phyloP scores from a whole-genome alignment of 2,888 invertebrate species.

The Coenonympha arcania region DNA sequence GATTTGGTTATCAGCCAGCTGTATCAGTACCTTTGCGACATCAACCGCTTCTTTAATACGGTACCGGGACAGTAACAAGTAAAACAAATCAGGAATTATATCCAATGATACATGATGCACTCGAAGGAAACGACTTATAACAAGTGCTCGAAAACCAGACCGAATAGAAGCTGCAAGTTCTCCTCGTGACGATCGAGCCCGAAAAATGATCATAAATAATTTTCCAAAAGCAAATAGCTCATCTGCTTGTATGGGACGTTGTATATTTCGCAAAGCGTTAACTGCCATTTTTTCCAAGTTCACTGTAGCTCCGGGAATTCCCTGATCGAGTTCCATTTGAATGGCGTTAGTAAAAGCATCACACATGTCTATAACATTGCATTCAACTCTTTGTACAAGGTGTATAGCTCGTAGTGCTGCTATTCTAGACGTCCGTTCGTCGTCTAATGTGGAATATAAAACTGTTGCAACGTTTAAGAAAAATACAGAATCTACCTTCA shows the following conservation, averaged over 20 bases:
- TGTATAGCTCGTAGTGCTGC: conserved; percentile 48
- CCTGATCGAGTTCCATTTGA: conserved; percentile 59
- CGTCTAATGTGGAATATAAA: conserved; percentile 49
- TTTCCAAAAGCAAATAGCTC: conserved; percentile 64
- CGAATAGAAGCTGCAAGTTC: conserved; percentile 46
- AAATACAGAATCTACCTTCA: conserved; percentile 53
- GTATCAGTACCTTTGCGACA: conserved; percentile 50
- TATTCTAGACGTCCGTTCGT: conserved; percentile 45
- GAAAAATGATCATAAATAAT: conserved; percentile 60
- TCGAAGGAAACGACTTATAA: conserved; percentile 57
- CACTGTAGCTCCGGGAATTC: conserved; percentile 47
- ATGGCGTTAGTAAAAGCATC: conserved; percentile 65
- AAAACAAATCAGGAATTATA: conserved; percentile 63
- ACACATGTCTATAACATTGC: conserved; percentile 56
- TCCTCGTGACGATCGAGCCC: conserved; percentile 52
- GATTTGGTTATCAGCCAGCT: conserved; percentile 36
- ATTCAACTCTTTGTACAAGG: conserved; percentile 50
- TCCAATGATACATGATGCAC: conserved; percentile 56
- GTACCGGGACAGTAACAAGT: conserved; percentile 54
- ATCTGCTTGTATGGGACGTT: conserved; percentile 50
- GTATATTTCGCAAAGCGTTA: conserved; percentile 40
- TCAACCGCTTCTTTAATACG: conserved; percentile 69
- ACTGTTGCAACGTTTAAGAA: conserved; percentile 56
- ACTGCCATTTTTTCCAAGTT: conserved; percentile 53
- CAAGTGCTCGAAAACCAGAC: conserved; percentile 57